Evolutionary conservation across 2,888 invertebrate species (phyloP), one percentile per base, ranked within the genome.

Genomic region (Euclidia mi): DNA sequence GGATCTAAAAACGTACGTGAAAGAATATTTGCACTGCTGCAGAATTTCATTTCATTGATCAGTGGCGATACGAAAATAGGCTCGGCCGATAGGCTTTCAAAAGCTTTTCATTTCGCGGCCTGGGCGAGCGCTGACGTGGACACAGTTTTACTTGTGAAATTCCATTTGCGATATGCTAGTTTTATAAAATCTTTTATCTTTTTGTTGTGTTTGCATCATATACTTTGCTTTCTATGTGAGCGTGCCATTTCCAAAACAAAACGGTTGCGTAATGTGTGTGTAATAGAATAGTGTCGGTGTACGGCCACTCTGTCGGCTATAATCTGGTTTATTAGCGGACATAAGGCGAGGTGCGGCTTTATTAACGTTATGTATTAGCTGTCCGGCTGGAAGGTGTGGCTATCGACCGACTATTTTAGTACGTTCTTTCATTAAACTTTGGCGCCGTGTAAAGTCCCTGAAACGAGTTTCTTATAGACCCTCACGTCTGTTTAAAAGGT

Each of bases 241-340:
- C 12, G 51, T 53, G 58, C 38, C 28, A 6, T n/a, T 18, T 37
- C 43, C 29, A 47, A 62, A 47, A 44, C 28, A 40, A 43, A 45
- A 41, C 31, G 18, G 58, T 18, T 29, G 34, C 45, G 40, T 53
- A 31, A 48, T 53, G 51, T 55, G 43, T 63, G 29, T 32, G 31
- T 47, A 51, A 37, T 29, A 44, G 38, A 43, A 50, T 52, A 55
- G 55, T 53, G 58, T 38, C 14, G 47, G 50, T 45, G 38, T 50
- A 61, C 53, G 69, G 73, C 52, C 74, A 71, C 77, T 76, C 73
- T 68, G 76, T 62, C 71, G 72, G 71, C 72, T 62, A 77, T 87
- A 85, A 86, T 83, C 79, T 78, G 64, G 84, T 89, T 88, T 88
- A 89, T 87, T 87, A 85, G 81, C 65, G 74, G 76, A 64, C 70